Conservation (phyloP, 2,797 vertebrate species). For the Scolopax rusticola region DNA sequence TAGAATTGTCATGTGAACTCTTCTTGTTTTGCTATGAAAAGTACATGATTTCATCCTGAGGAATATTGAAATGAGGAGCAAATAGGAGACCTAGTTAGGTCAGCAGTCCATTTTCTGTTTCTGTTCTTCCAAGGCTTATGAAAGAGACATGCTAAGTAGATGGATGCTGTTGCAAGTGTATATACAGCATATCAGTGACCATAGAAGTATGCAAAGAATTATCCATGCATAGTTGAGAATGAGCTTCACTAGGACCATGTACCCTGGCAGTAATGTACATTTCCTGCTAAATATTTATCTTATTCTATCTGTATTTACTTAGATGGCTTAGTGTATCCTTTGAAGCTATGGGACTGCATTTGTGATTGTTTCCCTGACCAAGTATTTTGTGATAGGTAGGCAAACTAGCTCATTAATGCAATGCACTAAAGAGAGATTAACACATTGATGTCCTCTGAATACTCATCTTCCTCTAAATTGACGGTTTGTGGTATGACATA, state of each 20-base stretch:
- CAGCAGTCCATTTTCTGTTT: background rate
- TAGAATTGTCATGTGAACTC: background rate
- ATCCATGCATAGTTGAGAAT: background rate
- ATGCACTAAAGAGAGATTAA: background rate
- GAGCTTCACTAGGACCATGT: background rate
- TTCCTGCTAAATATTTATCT: background rate
- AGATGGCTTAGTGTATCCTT: background rate
- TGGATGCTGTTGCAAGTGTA: background rate
- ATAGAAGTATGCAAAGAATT: background rate
- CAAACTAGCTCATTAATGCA: background rate
- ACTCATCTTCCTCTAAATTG: background rate
- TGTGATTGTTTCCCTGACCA: background rate
- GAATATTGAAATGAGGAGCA: background rate
- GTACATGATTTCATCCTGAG: background rate
- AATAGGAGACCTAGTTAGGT: background rate
- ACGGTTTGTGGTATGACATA: background rate
- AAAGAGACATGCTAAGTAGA: background rate
- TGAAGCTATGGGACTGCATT: background rate
- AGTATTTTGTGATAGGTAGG: background rate
- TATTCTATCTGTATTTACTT: background rate
- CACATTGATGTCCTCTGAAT: background rate
- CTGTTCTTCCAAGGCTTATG: slow-evolving; percentile 10
- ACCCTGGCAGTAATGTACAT: background rate
- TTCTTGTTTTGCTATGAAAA: background rate
- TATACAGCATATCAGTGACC: background rate